A percentile compares a stretch with the other conserved stretches of the same genome.
Evolutionary conservation across 2,797 vertebrate species (phyloP).

Genomic region (Enteromius viviparus): DNA sequence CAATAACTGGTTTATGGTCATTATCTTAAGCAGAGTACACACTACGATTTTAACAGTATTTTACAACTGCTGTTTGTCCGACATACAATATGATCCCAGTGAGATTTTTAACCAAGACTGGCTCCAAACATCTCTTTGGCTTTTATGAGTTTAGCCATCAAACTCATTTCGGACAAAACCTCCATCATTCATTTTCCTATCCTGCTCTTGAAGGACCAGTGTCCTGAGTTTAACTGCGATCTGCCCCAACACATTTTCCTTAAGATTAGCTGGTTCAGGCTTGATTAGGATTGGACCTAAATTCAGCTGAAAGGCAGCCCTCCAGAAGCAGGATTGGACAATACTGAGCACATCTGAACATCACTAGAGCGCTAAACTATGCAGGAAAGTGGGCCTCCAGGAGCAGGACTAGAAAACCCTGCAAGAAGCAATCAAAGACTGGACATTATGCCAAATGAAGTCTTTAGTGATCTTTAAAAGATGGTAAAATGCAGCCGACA

Average conservation of each 20-base stretch:
- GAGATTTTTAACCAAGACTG: not conserved
- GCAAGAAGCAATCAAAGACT: not conserved
- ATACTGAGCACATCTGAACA: not conserved
- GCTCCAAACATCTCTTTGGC: too few relatives aligned
- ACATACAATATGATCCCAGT: not conserved
- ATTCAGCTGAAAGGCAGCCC: too few relatives aligned
- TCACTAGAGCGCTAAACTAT: not conserved
- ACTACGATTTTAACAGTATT: not conserved
- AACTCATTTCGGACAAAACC: not conserved
- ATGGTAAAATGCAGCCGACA: not conserved
- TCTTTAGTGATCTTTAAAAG: not conserved
- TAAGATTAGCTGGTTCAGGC: not conserved
- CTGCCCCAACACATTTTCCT: not conserved
- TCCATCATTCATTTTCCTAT: not conserved
- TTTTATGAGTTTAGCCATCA: not conserved
- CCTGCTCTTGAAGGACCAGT: not conserved
- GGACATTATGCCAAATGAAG: not conserved
- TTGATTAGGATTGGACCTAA: not conserved
- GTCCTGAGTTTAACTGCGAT: not conserved
- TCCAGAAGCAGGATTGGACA: not conserved
- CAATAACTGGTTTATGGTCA: not conserved
- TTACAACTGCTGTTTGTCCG: not conserved
- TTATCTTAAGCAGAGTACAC: not conserved
- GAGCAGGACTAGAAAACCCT: not conserved
- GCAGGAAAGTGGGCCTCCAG: not conserved